Base-by-base conservation (phyloP, 1,140 invertebrate genomes). In the Colletes gigas region DNA sequence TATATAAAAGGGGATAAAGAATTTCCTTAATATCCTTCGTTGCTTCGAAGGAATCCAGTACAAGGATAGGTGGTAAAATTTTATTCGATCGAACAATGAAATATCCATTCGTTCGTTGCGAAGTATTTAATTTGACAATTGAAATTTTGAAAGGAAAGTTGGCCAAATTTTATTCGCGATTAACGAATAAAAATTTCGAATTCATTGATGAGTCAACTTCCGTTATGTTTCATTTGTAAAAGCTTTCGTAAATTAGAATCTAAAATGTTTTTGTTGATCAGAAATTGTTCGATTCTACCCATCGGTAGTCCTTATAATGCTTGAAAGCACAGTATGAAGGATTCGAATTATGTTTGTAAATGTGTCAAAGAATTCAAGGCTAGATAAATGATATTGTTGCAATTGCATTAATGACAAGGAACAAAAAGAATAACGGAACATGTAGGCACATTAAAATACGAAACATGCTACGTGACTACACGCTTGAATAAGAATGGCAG, bases 401-500 rank as follows among this genome's bases (percentile, higher is more conserved):
- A 17, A 9, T 44, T 68, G 19, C 10, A 59, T 68, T 21, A 59
- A 76, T 55, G 5, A 8, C 3, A 50, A 68, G 17, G 44, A 0
- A n/a, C 52, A 76, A 30, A 57, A 54, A 44, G 63, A 65, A 9
- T 19, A 6, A 62, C 19, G 68, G 30, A 71, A 71, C 41, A 30
- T 17, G 15, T 30, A 59, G 52, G 19, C 57, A 54, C 7, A n/a
- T 52, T 70, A 57, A 17, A 19, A 30, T 30, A 17, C 19, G 59
- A 21, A 63, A 52, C 10, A 39, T 71, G 50, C 68, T 78, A 71
- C 76, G 76, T 72, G 76, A 78, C 68, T 44, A 44, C 50, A 19
- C 50, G 67, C 30, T 12, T 15, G 50, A 71, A 39, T 63, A 62
- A 60, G 69, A 78, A 70, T 78, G 67, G n/a, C 75, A 62, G 57